Evolutionary conservation across 2,797 vertebrate genomes (phyloP), one percentile per base, ranked within the genome.

Genomic region (Xenopus petersii): DNA sequence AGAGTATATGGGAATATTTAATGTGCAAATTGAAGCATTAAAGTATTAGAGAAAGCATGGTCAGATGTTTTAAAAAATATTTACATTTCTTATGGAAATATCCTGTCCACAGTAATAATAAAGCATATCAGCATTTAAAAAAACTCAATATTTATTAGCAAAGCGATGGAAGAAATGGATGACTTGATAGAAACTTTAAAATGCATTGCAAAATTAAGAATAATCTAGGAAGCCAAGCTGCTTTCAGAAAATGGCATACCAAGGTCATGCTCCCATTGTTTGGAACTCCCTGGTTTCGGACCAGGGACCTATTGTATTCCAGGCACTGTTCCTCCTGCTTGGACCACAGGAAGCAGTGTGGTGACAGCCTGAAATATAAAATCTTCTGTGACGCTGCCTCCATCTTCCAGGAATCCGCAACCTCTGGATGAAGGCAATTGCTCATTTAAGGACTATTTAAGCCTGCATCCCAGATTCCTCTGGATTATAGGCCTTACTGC

Each of bases 61-160:
- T 10, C 33, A n/a, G 26, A 30, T 67, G 30, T 1, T 26, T 67
- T 55, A 16, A 33, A 49, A 56, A 68, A 48, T 47, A 63, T 33
- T 17, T 42, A 64, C 46, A 64, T 16, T 2, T 17, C 67, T 70
- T 64, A 68, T 16, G 70, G 56, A 79, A 83, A 70, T 21, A 73
- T 26, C 58, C 21, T 2, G 24, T 2, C 21, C 21, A 59, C 10
- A 13, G 58, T 21, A 59, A 24, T 26, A 21, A n/a, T 12, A 24
- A 58, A 58, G 21, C 17, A 7, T 58, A 59, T 59, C 21, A 60
- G 58, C 4, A 58, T 17, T 17, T 58, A n/a, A 58, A 24, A 60
- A 24, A 0, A 60, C 21, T 30, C 26, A 30, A 30, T 30, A 30
- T 30, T 30, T 30, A 30, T 30, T 56, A n/a, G 54, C 15, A 12